phyloP scores from a whole-genome alignment of 2,888 invertebrate species.

The Creontiades dilutus region DNA sequence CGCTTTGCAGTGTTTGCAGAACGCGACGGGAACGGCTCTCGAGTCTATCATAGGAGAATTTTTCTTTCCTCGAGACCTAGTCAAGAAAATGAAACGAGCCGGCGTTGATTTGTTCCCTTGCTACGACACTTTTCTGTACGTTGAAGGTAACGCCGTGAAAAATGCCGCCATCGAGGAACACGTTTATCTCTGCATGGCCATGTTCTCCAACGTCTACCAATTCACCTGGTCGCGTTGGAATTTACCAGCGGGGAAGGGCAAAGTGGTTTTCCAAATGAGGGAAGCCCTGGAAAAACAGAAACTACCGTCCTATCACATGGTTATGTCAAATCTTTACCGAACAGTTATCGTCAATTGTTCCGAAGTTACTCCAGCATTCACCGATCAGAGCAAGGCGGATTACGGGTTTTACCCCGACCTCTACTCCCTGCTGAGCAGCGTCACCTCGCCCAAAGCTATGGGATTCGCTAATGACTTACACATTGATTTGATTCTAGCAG shows the following conservation, averaged over 20 bases:
- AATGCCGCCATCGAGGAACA: conserved; percentile 87
- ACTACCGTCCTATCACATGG: conserved; percentile 79
- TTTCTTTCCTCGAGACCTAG: conserved; percentile 82
- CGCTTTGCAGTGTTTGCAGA: conserved; percentile 81
- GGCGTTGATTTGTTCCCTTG: conserved; percentile 92
- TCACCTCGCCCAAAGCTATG: conserved; percentile 83
- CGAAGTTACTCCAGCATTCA: conserved; percentile 87
- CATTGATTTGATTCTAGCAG: conserved; percentile 82
- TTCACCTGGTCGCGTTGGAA: conserved; percentile 92
- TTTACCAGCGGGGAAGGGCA: conserved; percentile 81
- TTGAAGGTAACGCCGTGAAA: conserved; percentile 81
- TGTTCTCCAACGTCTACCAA: conserved; percentile 85
- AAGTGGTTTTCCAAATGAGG: conserved; percentile 85
- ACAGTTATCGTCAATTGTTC: conserved; percentile 86
- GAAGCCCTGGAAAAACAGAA: conserved; percentile 79
- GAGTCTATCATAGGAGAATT: conserved; percentile 82
- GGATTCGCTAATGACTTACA: conserved; percentile 81
- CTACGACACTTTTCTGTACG: conserved; percentile 86
- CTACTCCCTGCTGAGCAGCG: conserved; percentile 84
- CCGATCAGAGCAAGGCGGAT: conserved; percentile 79
- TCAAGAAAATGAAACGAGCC: conserved; percentile 81
- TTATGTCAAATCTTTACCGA: conserved; percentile 85
- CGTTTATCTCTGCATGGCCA: conserved; percentile 88
- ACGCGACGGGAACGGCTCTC: conserved; percentile 83
- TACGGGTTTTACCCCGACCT: conserved; percentile 86